Evolutionary conservation across 1,140 invertebrate species (phyloP), one percentile per base, ranked within the genome.

Genomic region (Diorhabda elongata): DNA sequence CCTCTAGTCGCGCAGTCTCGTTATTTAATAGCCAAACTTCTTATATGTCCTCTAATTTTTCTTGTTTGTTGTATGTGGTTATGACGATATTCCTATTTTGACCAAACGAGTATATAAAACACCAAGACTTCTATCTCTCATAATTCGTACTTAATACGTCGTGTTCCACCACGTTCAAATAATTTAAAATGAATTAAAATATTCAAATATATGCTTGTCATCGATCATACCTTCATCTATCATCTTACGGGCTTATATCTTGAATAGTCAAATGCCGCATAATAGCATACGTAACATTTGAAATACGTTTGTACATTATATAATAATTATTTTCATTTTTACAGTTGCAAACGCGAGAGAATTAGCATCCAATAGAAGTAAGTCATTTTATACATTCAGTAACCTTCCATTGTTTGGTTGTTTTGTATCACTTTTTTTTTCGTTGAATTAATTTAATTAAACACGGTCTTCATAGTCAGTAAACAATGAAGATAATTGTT

Each of bases 321-420:
- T 60, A 60, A 60, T 60, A 26, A 60, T 60, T 60, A 60, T 60
- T 60, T 60, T 60, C 58, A 42, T 60, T 42, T 60, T 60, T 60
- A 42, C 58, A 60, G 58, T 60, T 60, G n/a, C 58, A 2, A 60
- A 60, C 6, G 8, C 58, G 11, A 11, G 42, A 26, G 58, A 7
- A 60, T 60, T 60, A 60, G 64, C 69, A 66, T 72, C 74, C 69
- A 76, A 72, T 77, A 63, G 71, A 70, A 73, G 74, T 77, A 76
- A 77, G 76, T 77, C 71, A 66, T 70, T 69, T 69, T 64, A 73
- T 71, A 66, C 69, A 67, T 62, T 70, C 71, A 52, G 65, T 62
- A 73, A 69, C 66, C 64, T 72, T 71, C 69, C 68, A 68, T 69
- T 68, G 68, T 58, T 73, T 47, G 11, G 41, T 64, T 4, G n/a